Base-by-base conservation (phyloP, 1,140 invertebrate genomes). In the Argopecten irradians region DNA sequence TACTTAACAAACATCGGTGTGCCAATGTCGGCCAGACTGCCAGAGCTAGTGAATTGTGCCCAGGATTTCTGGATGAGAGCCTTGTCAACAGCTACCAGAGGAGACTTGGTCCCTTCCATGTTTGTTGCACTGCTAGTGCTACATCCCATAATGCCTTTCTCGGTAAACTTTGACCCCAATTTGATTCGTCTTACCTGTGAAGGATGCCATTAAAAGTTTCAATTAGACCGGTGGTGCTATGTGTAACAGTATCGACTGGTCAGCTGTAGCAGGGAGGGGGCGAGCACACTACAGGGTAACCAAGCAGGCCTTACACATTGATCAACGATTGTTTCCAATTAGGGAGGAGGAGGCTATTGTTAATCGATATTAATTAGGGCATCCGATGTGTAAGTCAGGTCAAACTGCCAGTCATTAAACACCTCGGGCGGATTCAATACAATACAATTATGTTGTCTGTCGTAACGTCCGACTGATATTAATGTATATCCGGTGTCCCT, bases 61-160 rank as follows among this genome's bases (percentile, higher is more conserved):
- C 55, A 71, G n/a, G 55, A 71, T 71, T 71, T 8, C 55, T 71
- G n/a, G 55, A 71, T 71, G 14, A 71, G 55, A 7, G n/a, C 28
- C 28, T 71, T 71, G 55, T 71, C 55, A n/a, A n/a, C 55, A 71
- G 55, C n/a, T n/a, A n/a, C n/a, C 55, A 71, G 55, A 5, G 55
- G 55, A 71, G 14, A 8, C 55, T 71, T 71, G 22, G 55, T 71
- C 55, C 55, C 55, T 28, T 71, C 55, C 55, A 71, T 71, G 55
- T 71, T 71, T 71, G 55, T 71, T 28, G 55, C 28, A 8, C 36
- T 5, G 55, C 55, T 71, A 16, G 55, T 71, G n/a, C 55, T 71
- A 71, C 55, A 71, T 71, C 55, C 55, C 55, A 71, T 71, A 71
- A 71, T 71, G 55, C 55, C n/a, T 71, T n/a, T 7, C n/a, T 71